Evolutionary conservation across 1,140 invertebrate genomes (phyloP), one percentile per base, ranked within the genome.

Genomic region (Listronotus bonariensis): DNA sequence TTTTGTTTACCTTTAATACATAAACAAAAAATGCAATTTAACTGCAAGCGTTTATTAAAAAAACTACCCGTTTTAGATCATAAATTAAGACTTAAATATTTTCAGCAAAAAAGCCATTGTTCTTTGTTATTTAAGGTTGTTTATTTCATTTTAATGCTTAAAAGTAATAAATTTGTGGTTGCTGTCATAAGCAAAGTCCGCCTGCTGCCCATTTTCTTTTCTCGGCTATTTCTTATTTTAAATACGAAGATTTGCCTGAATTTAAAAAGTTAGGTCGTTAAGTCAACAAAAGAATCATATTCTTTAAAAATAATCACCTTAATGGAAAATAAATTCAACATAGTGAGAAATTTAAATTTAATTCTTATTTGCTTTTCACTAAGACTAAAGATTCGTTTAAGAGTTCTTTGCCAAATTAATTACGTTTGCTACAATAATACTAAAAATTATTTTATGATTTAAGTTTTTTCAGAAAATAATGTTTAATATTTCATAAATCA

Each of bases 21-120:
- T n/a, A n/a, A n/a, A n/a, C 92, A 93, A 79, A 10, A 81, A 79
- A 72, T 26, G 20, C 20, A 1, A 3, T 26, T 26, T 26, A 26
- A 26, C 5, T 5, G n/a, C 1, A 26, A 26, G 20, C 20, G 2
- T 5, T 26, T 26, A 26, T 26, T 26, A 26, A 26, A 26, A 26
- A 26, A 26, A 26, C 20, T 1, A 26, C 20, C 20, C 5, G 5
- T 26, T 26, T 26, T 26, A 26, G 20, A 5, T 26, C 20, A 26
- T 26, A 26, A 26, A 26, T 26, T 26, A 26, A 55, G 6, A 48
- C 43, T 40, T 46, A 64, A 56, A 64, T 64, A 64, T 55, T 31
- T n/a, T 38, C 41, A 41, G 38, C 46, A 42, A 64, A 55, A n/a
- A 45, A 54, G 45, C 15, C 38, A 53, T 34, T 52, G 48, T 51